Evolutionary conservation across 2,888 invertebrate genomes (phyloP).

Genomic region (Phaedon cochleariae): DNA sequence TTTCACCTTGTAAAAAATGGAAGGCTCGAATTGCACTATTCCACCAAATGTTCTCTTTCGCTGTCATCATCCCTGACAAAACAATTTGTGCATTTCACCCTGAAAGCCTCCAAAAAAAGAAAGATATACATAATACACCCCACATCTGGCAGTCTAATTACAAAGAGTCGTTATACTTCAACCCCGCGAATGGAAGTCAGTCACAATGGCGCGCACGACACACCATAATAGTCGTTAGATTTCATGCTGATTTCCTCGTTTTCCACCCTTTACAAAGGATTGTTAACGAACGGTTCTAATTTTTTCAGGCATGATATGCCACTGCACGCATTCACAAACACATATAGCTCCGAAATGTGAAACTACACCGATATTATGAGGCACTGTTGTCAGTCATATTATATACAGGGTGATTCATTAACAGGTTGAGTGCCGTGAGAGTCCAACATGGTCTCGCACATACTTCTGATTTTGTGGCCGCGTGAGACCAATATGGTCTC

Average conservation of each 20-base stretch:
- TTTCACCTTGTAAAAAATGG: too few relatives aligned
- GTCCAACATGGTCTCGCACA: too few relatives aligned
- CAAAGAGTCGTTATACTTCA: neutral
- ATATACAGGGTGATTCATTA: too few relatives aligned
- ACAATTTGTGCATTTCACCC: too few relatives aligned
- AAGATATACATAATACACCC: neutral
- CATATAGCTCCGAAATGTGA: neutral
- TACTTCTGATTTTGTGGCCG: too few relatives aligned
- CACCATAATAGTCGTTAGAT: slow-evolving; percentile 8
- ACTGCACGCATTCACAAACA: slow-evolving; percentile 8
- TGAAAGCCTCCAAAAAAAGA: too few relatives aligned
- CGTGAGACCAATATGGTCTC: too few relatives aligned
- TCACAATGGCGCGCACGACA: neutral
- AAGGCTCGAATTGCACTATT: too few relatives aligned
- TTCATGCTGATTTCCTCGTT: slow-evolving; percentile 18
- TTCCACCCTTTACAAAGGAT: slow-evolving; percentile 9
- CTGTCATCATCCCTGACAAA: too few relatives aligned
- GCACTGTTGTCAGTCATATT: neutral
- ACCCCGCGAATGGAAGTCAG: neutral
- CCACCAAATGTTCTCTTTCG: too few relatives aligned
- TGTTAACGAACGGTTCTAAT: slow-evolving; percentile 13
- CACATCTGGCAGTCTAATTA: slow-evolving; percentile 1
- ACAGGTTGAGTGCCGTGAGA: too few relatives aligned
- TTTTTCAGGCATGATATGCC: slow-evolving; percentile 1
- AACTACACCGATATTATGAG: neutral